These are phyloP conservation scores for Falco concolor DNA, from an alignment of 2,797 vertebrate species.

Conservation along the genomic window DNA sequence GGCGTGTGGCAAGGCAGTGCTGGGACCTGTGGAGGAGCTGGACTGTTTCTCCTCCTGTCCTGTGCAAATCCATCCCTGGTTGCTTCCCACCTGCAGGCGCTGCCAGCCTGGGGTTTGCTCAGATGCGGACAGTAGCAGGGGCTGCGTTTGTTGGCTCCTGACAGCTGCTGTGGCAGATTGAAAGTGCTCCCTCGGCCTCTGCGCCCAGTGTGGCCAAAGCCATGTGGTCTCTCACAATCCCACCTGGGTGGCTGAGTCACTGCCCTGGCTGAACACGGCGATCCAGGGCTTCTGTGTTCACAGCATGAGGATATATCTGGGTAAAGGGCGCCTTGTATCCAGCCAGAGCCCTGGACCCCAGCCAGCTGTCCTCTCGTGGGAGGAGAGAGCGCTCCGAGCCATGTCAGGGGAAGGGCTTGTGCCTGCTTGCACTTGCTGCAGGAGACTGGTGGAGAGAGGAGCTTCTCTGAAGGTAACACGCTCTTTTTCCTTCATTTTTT, in stretches of 20 bases:
- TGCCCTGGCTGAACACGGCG: rapidly evolving
- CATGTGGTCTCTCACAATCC: not conserved
- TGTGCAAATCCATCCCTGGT: not conserved
- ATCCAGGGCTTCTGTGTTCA: not conserved
- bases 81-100: not conserved
- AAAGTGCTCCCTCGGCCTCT: not conserved
- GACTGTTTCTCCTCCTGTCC: not conserved
- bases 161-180: rapidly evolving
- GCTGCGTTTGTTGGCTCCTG: rapidly evolving
- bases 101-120: not conserved
- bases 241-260: not conserved
- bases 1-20: not conserved
- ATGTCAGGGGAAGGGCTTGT: not conserved
- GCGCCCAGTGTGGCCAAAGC: rapidly evolving
- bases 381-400: not conserved
- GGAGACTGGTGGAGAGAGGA: not conserved
- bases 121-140: rapidly evolving
- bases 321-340: not conserved
- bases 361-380: not conserved
- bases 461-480: not conserved
- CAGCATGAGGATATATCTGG: rapidly evolving
- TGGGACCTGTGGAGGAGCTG: not conserved
- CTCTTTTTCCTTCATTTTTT: not conserved
- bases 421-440: not conserved
- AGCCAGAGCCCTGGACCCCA: not conserved